Percentiles rank a stretch among this genome's conserved stretches.
phyloP scores from a whole-genome alignment of 2,113 vertebrate species.

The Sula dactylatra region DNA sequence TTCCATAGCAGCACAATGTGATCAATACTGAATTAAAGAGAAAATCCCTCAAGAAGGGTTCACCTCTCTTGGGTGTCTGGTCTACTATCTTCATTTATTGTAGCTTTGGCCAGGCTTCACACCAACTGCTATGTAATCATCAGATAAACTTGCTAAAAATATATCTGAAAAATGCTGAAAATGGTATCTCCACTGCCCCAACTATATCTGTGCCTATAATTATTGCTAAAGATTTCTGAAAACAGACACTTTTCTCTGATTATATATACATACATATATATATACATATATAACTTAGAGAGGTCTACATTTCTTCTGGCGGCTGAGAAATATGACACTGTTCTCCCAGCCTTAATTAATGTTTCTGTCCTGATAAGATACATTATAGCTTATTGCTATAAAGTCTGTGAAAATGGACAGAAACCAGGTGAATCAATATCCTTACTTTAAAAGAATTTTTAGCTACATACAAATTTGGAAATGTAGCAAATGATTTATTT shows the following conservation, averaged over 20 bases:
- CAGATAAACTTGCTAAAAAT: not conserved
- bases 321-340: not conserved
- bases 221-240: not conserved
- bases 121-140: not conserved
- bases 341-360: not conserved
- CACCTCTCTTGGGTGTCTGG: not conserved
- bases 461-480: not conserved
- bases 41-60: not conserved
- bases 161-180: not conserved
- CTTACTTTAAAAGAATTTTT: not conserved
- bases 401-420: not conserved
- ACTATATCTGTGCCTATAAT: not conserved
- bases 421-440: not conserved
- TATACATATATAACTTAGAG: not conserved
- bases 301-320: not conserved
- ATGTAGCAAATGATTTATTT: not conserved
- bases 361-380: not conserved
- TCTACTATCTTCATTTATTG: not conserved
- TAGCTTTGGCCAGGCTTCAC: not conserved
- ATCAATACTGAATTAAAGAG: not conserved
- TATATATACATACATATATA: not conserved
- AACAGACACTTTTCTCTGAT: not conserved
- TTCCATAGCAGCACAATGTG: not conserved
- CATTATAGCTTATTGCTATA: not conserved
- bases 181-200: not conserved